These are phyloP conservation scores for Danionella dracula DNA, from an alignment of 2,797 vertebrate species.

Conservation along the genomic window DNA sequence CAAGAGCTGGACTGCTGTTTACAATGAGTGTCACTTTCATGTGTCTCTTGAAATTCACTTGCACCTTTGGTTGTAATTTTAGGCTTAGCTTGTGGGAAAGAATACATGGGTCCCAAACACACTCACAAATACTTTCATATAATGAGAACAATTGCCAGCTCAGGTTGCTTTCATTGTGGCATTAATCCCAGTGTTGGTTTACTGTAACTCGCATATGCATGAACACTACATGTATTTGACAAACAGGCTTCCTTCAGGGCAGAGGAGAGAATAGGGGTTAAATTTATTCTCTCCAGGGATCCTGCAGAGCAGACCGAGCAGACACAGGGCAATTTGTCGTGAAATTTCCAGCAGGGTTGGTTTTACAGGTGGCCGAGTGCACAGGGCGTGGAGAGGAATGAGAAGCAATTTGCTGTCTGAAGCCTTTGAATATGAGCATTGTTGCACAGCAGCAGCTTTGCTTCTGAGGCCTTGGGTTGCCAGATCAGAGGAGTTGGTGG, in stretches of 20 bases:
- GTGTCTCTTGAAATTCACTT: conserved; percentile 58
- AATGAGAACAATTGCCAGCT: neutral
- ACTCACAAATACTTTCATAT: neutral
- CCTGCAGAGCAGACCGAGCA: too few relatives aligned
- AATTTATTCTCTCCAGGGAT: conserved; percentile 66
- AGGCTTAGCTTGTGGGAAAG: conserved; percentile 55
- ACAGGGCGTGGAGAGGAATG: conserved; percentile 68
- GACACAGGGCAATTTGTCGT: conserved; percentile 77
- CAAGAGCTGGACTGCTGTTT: conserved; percentile 60
- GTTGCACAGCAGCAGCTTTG: conserved; percentile 57
- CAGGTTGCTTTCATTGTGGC: conserved; percentile 1
- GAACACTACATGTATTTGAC: conserved; percentile 22
- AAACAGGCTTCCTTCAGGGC: conserved; percentile 32
- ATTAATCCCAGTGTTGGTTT: neutral
- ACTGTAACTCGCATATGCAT: neutral
- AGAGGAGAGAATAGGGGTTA: conserved; percentile 55
- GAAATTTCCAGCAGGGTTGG: conserved; percentile 74
- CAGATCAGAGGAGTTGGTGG: conserved; percentile 29
- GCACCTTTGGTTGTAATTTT: conserved; percentile 28
- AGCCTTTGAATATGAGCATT: conserved; percentile 67
- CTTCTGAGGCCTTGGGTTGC: conserved; percentile 17
- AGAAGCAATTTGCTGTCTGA: conserved; percentile 74
- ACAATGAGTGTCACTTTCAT: conserved; percentile 68
- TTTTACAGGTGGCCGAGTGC: conserved; percentile 75
- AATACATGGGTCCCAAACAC: neutral